phyloP scores from a whole-genome alignment of 2,888 invertebrate genomes.

The Drosophila tripunctata region DNA sequence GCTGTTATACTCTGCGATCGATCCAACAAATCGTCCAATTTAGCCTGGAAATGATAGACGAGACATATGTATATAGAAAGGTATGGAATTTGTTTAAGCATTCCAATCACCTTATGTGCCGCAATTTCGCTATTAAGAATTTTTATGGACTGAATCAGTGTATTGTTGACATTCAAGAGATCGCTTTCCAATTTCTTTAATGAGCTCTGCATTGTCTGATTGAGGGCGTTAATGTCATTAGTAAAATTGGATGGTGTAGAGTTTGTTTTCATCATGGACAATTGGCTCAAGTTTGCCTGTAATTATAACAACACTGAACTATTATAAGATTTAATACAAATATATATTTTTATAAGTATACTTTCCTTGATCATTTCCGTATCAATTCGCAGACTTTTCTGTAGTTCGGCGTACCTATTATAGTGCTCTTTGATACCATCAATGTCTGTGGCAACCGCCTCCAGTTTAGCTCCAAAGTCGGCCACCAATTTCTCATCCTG shows the following conservation, averaged over 20 bases:
- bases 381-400: conserved; percentile 70
- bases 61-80: too few species aligned
- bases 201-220: conserved; percentile 59
- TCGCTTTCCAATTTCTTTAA: conserved; percentile 72
- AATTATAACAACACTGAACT: conserved; percentile 9
- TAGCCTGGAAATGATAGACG: conserved; percentile 71
- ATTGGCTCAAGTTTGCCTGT: conserved; percentile 71
- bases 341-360: too few species aligned
- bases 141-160: conserved; percentile 79
- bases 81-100: not conserved
- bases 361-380: conserved; percentile 63
- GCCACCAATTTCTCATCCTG: conserved; percentile 83
- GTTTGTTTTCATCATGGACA: conserved; percentile 49
- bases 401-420: conserved; percentile 73
- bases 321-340: not conserved
- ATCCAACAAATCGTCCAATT: conserved; percentile 80
- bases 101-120: conserved; percentile 72
- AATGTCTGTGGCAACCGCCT: conserved; percentile 81
- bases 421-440: conserved; percentile 81
- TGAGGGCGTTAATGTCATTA: conserved; percentile 62
- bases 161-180: conserved; percentile 78
- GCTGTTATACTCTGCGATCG: conserved; percentile 81
- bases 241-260: conserved; percentile 64
- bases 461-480: conserved; percentile 83
- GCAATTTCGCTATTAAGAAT: conserved; percentile 75